phyloP scores from a whole-genome alignment of 2,113 vertebrate species.

The Mohoua ochrocephala region DNA sequence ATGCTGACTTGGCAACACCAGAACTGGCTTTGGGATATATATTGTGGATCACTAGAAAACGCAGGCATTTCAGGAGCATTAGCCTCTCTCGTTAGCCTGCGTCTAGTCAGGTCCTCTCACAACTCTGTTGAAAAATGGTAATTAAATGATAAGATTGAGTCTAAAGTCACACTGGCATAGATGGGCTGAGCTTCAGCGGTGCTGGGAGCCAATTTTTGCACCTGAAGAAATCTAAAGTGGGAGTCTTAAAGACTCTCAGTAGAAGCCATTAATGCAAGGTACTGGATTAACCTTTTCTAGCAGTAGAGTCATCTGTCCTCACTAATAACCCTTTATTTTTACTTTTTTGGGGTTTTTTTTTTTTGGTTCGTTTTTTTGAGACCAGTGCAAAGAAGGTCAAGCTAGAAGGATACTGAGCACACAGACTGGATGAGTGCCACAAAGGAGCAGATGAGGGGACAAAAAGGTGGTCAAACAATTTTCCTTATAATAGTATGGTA shows the following conservation, averaged over 20 bases:
- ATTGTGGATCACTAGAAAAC: neutral
- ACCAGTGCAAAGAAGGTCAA: neutral
- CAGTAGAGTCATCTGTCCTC: neutral
- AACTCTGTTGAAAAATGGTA: neutral
- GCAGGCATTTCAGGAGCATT: neutral
- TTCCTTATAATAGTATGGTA: neutral
- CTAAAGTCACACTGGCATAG: neutral
- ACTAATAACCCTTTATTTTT: neutral
- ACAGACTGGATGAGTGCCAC: neutral
- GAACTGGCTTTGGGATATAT: neutral
- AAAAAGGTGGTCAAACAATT: neutral
- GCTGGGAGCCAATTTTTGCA: neutral
- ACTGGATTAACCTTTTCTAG: neutral
- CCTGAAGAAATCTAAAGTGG: neutral
- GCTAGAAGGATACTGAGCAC: neutral
- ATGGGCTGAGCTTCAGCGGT: neutral
- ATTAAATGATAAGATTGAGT: neutral
- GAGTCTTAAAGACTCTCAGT: neutral
- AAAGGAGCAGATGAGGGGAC: neutral
- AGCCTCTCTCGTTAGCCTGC: neutral
- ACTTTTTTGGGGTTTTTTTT: neutral
- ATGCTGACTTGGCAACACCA: neutral
- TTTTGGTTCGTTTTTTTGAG: neutral
- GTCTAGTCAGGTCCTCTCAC: neutral
- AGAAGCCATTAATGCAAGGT: neutral